Evolutionary conservation across 1,140 invertebrate genomes (phyloP).

Genomic region (Aphelenchoides fujianensis): DNA sequence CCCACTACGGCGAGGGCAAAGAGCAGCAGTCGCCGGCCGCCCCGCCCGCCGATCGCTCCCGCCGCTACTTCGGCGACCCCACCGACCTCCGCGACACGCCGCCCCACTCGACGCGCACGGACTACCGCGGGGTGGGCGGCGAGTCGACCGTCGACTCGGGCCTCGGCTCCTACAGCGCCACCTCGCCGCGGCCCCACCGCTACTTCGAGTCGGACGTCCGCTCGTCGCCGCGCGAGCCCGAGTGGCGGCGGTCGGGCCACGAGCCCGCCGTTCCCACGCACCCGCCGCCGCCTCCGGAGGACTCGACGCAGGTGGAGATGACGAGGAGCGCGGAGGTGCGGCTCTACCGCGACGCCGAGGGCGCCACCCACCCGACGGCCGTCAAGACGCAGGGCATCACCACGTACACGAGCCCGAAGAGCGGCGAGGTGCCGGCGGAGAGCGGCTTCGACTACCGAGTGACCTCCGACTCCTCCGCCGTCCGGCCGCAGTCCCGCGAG

Average conservation of each 20-base stretch:
- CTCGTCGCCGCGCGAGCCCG: slow-evolving; percentile 21
- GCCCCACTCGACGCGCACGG: not conserved
- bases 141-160: slow-evolving; percentile 23
- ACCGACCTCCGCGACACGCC: not conserved
- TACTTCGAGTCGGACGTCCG: slow-evolving; percentile 27
- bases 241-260: slow-evolving; percentile 19
- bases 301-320: slow-evolving; percentile 43
- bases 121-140: not conserved
- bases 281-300: slow-evolving; percentile 8
- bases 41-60: not conserved
- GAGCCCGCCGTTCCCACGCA: not conserved
- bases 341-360: slow-evolving; percentile 26
- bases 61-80: slow-evolving; percentile 25
- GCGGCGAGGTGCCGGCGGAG: not conserved
- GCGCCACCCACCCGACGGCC: slow-evolving; percentile 12
- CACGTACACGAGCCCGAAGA: slow-evolving; percentile 6
- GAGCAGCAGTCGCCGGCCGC: slow-evolving; percentile 6
- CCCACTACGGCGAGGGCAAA: slow-evolving; percentile 42
- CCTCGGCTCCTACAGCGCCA: slow-evolving; percentile 5
- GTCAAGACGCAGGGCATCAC: slow-evolving; percentile 25
- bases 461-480: slow-evolving; percentile 13
- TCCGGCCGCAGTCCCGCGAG: not conserved
- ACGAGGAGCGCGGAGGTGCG: slow-evolving; percentile 41
- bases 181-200: slow-evolving; percentile 19
- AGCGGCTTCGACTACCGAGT: slow-evolving; percentile 22